Base-by-base conservation (phyloP, 1,140 invertebrate genomes). In the Pseudomyrmex dendroicus region DNA sequence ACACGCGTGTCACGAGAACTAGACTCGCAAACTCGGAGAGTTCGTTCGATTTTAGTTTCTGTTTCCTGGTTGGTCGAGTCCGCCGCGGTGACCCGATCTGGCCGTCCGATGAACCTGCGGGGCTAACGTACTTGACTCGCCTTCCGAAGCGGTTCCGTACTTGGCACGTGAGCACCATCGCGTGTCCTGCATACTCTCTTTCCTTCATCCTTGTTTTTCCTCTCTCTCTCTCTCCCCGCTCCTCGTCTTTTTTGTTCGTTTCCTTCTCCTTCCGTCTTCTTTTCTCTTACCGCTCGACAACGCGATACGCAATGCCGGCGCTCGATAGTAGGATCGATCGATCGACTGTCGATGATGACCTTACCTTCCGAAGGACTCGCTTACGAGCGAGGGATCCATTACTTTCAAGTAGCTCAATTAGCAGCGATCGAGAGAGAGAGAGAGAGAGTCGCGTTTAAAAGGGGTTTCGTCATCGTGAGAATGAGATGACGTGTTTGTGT, bases 51-150 rank as follows among this genome's bases (percentile, higher is more conserved):
- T 78, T 78, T 46, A n/a, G 22, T 74, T 62, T 54, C 56, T 52
- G 57, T 82, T 72, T 84, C 54, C 56, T 62, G 70, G 73, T 76
- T 57, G 54, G 74, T 70, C 48, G 56, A 48, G 73, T 87, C 76
- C 73, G 86, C 82, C 82, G 82, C 82, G 87, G 72, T 74, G 35
- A 35, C 35, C 82, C 74, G 84, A 83, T 85, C 35, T 35, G 35
- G 70, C 88, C 91, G 93, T 94, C 92, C 92, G 91, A 94, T 94
- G 92, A 94, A 93, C 92, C 92, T 94, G 91, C 88, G 92, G 86
- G 92, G 92, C 91, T 93, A 93, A 92, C 91, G 92, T 90, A 93
- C 92, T 92, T 91, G 86, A 82, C 86, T 86, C 82, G 80, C 85
- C 63, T 80, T 57, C 67, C 59, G 77, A 57, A 84, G 63, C 77